Evolutionary conservation across 2,113 vertebrate species (phyloP), one percentile per base, ranked within the genome.

Genomic region (Salminus brasiliensis): DNA sequence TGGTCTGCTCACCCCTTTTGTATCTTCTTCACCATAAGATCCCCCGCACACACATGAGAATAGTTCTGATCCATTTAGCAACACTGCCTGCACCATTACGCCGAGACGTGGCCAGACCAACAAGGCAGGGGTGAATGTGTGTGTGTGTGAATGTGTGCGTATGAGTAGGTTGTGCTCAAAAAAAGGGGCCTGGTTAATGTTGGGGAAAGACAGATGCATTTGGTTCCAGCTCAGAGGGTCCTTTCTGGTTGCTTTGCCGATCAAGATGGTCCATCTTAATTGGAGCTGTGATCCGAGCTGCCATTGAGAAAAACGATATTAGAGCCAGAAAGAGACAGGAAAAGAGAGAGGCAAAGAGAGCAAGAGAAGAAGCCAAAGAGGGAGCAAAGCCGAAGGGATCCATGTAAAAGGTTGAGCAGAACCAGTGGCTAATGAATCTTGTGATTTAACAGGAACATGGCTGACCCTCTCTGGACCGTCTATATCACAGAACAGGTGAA

Each of bases 201-300:
- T 68, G 67, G 78, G n/a, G 52, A 71, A 57, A 59, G 30, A 49
- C 25, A 72, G 67, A 84, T 27, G 60, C 43, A 41, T 76, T 49
- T 45, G 39, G 36, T 47, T 36, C 30, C 23, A 65, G 84, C 55
- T 65, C 62, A 81, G 72, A 71, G n/a, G 49, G 47, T 36, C 34
- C 47, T 62, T 43, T 23, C 16, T 15, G 34, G 72, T 81, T 80
- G 82, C 77, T 72, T 76, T 84, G 79, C 86, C 73, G 82, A 89
- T 83, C 80, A 72, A 79, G 41, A 75, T 84, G 80, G 85, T 81
- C 80, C 76, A 11, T 67, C 59, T 88, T 92, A 93, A 92, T 92
- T 90, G 88, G 88, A 74, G 71, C 85, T 85, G 43, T 90, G 85
- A 67, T 74, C 60, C 15, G 1, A 57, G 13, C 32, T 36, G 21